These are phyloP conservation scores for Ammodytes dubius DNA, from an alignment of 2,113 vertebrate species.

Conservation along the genomic window DNA sequence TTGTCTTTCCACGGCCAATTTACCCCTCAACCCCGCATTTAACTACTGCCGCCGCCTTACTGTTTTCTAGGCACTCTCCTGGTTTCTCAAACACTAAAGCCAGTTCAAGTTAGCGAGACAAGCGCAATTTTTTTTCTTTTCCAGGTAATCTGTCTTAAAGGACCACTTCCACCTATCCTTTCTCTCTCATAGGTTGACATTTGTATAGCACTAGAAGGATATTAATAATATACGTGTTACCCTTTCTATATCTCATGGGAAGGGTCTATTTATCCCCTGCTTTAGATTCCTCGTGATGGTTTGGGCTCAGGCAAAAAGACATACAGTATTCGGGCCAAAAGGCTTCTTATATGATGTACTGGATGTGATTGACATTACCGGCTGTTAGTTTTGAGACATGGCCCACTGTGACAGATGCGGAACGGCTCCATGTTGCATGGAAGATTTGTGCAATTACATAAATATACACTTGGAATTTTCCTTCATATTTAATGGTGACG, in stretches of 20 bases:
- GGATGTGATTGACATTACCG: not conserved
- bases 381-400: not conserved
- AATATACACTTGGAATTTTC: slow-evolving; percentile 16
- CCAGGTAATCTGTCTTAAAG: slow-evolving; percentile 10
- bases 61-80: slow-evolving; percentile 10
- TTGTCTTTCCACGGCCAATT: slow-evolving; percentile 22
- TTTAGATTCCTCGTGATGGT: not conserved
- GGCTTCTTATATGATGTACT: not conserved
- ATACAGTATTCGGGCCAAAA: not conserved
- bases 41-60: slow-evolving; percentile 5
- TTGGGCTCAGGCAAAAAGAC: slow-evolving; percentile 1
- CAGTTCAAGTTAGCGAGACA: slow-evolving; percentile 2
- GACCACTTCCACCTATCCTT: slow-evolving; percentile 2
- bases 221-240: slow-evolving; percentile 35
- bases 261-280: slow-evolving; percentile 12
- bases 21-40: slow-evolving; percentile 12
- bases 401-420: not conserved
- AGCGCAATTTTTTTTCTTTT: slow-evolving; percentile 21
- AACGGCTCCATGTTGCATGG: not conserved
- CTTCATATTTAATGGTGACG: not conserved
- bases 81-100: slow-evolving; percentile 27
- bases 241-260: not conserved
- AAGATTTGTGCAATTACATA: not conserved
- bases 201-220: not conserved
- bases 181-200: slow-evolving; percentile 1